These are phyloP conservation scores for Zoanthus gigantus DNA, from an alignment of 92 coral and sea anemone genomes.

Conservation along the genomic window DNA sequence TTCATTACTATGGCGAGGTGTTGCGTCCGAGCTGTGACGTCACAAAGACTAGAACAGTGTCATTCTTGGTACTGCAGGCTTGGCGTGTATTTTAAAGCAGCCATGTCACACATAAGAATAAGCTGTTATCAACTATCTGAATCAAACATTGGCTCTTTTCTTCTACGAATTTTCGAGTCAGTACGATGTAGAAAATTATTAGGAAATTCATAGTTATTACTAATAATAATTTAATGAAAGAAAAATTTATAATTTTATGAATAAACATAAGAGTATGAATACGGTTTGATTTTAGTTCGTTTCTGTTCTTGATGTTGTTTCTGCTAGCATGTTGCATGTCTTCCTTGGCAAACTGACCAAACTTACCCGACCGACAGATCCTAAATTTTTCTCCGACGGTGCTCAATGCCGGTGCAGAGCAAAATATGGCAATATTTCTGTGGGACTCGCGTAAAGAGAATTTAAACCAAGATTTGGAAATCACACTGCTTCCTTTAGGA, in stretches of 20 bases:
- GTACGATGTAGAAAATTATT: conserved; percentile 7
- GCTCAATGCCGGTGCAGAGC: too few species aligned
- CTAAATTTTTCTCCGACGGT: too few species aligned
- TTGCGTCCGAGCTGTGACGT: conserved; percentile 91
- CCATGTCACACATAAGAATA: conserved; percentile 71
- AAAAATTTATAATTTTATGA: not conserved
- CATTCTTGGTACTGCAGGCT: conserved; percentile 84
- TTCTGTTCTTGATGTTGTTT: too few species aligned
- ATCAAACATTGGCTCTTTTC: conserved; percentile 54
- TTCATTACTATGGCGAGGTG: conserved; percentile 97
- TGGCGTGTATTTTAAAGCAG: conserved; percentile 70
- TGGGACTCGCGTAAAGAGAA: too few species aligned
- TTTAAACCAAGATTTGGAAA: too few species aligned
- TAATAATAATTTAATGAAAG: not conserved
- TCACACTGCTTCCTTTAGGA: too few species aligned
- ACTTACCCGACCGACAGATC: too few species aligned
- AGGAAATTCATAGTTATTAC: not conserved
- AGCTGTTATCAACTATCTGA: conserved; percentile 76
- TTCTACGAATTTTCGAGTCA: conserved; percentile 10
- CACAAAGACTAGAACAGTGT: conserved; percentile 75
- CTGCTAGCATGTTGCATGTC: too few species aligned
- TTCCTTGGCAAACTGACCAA: too few species aligned
- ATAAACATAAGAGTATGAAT: too few species aligned
- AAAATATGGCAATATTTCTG: too few species aligned
- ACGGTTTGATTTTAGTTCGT: too few species aligned